These are phyloP conservation scores for Aphidius ervi DNA, from an alignment of 1,140 invertebrate species.

Conservation along the genomic window DNA sequence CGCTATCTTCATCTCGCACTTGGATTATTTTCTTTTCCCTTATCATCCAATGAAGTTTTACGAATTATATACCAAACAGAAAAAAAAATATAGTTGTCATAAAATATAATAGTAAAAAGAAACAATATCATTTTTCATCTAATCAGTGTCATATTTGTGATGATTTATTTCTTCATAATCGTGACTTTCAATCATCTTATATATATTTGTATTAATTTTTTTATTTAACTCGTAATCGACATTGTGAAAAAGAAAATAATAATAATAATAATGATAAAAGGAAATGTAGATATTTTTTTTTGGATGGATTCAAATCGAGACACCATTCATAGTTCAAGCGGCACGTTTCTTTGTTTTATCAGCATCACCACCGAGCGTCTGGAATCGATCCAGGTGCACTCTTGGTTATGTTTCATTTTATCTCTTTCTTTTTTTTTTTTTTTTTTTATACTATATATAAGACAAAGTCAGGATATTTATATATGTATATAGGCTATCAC, in stretches of 20 bases:
- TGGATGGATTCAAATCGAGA: conserved; percentile 28
- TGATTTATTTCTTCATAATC: conserved; percentile 4
- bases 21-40: no score
- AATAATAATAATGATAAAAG: not conserved
- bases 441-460: no score
- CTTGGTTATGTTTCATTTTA: not conserved
- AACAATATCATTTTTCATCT: no score
- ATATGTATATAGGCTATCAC: no score
- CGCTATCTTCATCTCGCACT: no score
- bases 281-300: conserved; percentile 14
- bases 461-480: no score
- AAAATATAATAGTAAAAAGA: no score
- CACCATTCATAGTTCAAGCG: conserved; percentile 30
- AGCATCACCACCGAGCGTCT: conserved; percentile 10
- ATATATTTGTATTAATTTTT: not conserved
- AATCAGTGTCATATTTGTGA: conserved; percentile 9
- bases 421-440: not conserved
- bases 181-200: not conserved
- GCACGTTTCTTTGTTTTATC: conserved; percentile 30
- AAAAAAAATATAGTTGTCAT: no score
- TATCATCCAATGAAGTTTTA: no score
- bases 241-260: conserved; percentile 1
- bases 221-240: conserved; percentile 6
- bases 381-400: conserved; percentile 17
- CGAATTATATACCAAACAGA: no score